These are phyloP conservation scores for Psittacula derbiana DNA, from an alignment of 2,797 vertebrate genomes.

Conservation along the genomic window DNA sequence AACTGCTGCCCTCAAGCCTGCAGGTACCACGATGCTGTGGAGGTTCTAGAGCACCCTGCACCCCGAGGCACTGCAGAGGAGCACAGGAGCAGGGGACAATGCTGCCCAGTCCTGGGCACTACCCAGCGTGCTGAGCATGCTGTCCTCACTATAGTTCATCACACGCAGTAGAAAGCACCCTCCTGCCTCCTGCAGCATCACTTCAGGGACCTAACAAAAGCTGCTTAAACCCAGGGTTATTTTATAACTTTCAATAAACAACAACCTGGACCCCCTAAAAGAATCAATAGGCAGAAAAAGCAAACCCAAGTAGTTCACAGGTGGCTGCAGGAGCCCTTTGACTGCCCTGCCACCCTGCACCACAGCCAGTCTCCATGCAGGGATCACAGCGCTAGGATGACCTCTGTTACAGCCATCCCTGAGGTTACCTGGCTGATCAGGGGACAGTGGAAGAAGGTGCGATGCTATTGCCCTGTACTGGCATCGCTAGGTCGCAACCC, in stretches of 20 bases:
- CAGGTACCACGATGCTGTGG: not conserved
- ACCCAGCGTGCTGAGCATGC: not conserved
- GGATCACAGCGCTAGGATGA: not conserved
- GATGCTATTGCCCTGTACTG: slow-evolving; percentile 42
- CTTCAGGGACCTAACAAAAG: not conserved
- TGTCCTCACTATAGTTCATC: not conserved
- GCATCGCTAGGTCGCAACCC: slow-evolving; percentile 77
- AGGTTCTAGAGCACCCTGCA: not conserved
- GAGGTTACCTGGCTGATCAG: not conserved
- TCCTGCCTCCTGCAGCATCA: fast-evolving
- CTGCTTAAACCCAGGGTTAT: not conserved
- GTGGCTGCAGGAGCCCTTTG: not conserved
- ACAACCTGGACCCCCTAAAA: not conserved
- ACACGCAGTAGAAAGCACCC: not conserved
- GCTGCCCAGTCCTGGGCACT: fast-evolving
- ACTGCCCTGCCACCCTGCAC: not conserved
- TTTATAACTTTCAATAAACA: not conserved
- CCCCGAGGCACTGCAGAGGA: not conserved
- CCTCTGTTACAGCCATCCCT: not conserved
- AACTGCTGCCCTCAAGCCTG: not conserved
- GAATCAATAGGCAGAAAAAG: not conserved
- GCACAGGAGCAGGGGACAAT: fast-evolving
- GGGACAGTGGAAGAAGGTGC: not conserved
- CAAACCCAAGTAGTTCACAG: not conserved
- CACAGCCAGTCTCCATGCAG: not conserved